Evolutionary conservation across 64 coral and sea anemone species (phyloP).

Genomic region (Stylophora pistillata): DNA sequence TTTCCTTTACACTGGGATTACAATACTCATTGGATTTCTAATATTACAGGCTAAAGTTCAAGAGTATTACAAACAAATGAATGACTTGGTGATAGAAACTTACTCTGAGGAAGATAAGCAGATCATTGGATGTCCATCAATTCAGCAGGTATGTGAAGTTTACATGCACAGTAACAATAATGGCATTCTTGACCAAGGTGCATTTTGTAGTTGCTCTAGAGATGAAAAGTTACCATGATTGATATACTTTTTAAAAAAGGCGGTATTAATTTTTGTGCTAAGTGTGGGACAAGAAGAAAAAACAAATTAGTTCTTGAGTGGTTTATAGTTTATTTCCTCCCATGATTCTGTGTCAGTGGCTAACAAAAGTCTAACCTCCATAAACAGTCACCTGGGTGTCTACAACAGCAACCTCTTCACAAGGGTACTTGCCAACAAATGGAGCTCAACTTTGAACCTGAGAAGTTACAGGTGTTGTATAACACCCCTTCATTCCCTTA

Average conservation of each 20-base stretch:
- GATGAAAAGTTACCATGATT: too few relatives aligned
- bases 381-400: too few relatives aligned
- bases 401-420: too few relatives aligned
- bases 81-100: constrained; percentile 78
- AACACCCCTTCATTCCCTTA: too few relatives aligned
- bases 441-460: too few relatives aligned
- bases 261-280: not conserved
- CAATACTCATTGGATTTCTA: not conserved
- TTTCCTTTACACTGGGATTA: not conserved
- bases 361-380: too few relatives aligned
- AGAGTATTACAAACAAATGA: constrained; percentile 98
- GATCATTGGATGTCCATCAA: constrained; percentile 95
- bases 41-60: constrained; percentile 85
- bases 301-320: too few relatives aligned
- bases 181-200: not conserved
- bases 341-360: too few relatives aligned
- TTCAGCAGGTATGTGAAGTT: constrained; percentile 71
- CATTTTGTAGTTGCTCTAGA: too few relatives aligned
- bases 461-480: too few relatives aligned
- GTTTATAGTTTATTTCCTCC: too few relatives aligned
- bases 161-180: not conserved
- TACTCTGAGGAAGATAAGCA: constrained; percentile 89
- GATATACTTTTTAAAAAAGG: not conserved
- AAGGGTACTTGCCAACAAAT: too few relatives aligned
- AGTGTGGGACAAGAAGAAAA: not conserved